phyloP scores from a whole-genome alignment of 2,113 vertebrate genomes.

The Heteronetta atricapilla region DNA sequence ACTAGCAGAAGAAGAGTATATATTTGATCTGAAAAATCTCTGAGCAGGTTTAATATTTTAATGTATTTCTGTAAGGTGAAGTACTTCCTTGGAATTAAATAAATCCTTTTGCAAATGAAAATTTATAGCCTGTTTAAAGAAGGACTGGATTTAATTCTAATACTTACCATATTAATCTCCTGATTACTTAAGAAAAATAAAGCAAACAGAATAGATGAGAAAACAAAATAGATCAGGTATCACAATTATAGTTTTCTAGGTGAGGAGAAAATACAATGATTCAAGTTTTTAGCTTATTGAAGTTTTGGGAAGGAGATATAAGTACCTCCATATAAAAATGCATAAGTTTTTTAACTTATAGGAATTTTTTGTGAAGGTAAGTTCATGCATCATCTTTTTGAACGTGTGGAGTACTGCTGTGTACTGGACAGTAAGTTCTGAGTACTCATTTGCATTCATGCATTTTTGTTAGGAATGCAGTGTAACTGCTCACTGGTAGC shows the following conservation, averaged over 20 bases:
- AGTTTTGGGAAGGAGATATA: background rate
- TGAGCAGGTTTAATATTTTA: slow-evolving; percentile 9
- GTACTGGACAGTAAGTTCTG: background rate
- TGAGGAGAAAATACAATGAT: background rate
- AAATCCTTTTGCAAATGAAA: slow-evolving; percentile 35
- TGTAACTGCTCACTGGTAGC: background rate
- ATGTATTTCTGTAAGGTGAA: background rate
- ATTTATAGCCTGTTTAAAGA: slow-evolving; percentile 32
- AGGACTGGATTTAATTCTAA: background rate
- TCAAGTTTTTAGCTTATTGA: background rate
- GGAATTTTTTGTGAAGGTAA: background rate
- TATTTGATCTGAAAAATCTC: slow-evolving; percentile 28
- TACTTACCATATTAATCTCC: background rate
- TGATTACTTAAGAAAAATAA: background rate
- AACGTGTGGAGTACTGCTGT: background rate
- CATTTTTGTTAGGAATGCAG: background rate
- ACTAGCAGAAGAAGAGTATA: background rate
- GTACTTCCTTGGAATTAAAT: background rate
- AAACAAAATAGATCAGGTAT: background rate
- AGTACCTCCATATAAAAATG: background rate
- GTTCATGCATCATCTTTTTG: background rate
- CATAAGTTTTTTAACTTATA: background rate
- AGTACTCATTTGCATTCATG: background rate
- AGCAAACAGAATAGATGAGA: background rate
- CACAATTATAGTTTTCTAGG: background rate